Conservation (phyloP, 2,888 invertebrate species). For the Drosophila planitibia region DNA sequence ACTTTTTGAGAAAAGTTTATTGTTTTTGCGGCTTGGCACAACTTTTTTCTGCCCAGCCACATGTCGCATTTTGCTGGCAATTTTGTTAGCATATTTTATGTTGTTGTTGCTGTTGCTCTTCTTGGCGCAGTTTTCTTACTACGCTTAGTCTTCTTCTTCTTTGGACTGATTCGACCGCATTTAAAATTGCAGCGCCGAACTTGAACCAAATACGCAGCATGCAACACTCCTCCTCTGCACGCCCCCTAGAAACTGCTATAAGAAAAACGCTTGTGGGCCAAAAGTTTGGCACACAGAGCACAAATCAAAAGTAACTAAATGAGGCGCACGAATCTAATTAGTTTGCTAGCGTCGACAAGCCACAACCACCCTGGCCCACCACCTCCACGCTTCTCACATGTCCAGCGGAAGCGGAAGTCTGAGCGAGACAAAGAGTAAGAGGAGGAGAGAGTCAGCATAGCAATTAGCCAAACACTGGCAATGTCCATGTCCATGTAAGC, state of each 20-base stretch:
- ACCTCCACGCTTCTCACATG: not conserved
- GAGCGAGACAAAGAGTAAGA: not conserved
- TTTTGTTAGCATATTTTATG: slow-evolving; percentile 30
- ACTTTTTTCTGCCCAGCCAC: slow-evolving; percentile 73
- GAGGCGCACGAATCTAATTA: slow-evolving; percentile 76
- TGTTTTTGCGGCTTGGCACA: slow-evolving; percentile 77
- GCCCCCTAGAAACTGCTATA: slow-evolving; percentile 37
- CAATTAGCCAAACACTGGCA: slow-evolving; percentile 76
- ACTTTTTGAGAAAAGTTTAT: slow-evolving; percentile 67
- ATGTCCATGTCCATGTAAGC: slow-evolving; percentile 56
- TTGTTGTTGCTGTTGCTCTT: slow-evolving; percentile 57
- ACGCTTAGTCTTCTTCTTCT: slow-evolving; percentile 15
- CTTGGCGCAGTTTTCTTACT: slow-evolving; percentile 71
- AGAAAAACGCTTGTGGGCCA: slow-evolving; percentile 48
- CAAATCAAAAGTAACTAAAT: slow-evolving; percentile 75
- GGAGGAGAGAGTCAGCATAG: slow-evolving; percentile 22
- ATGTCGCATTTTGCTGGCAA: slow-evolving; percentile 74
- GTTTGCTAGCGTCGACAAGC: slow-evolving; percentile 59
- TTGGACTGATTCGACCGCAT: slow-evolving; percentile 41
- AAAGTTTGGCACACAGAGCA: slow-evolving; percentile 56
- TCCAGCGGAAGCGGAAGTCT: slow-evolving; percentile 70
- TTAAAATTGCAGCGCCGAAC: slow-evolving; percentile 72
- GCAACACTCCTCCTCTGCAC: not conserved
- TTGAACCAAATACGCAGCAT: slow-evolving; percentile 72
- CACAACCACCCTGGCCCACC: not conserved